These are phyloP conservation scores for Drosophila longiperda DNA, from an alignment of 2,888 invertebrate species.

Conservation along the genomic window DNA sequence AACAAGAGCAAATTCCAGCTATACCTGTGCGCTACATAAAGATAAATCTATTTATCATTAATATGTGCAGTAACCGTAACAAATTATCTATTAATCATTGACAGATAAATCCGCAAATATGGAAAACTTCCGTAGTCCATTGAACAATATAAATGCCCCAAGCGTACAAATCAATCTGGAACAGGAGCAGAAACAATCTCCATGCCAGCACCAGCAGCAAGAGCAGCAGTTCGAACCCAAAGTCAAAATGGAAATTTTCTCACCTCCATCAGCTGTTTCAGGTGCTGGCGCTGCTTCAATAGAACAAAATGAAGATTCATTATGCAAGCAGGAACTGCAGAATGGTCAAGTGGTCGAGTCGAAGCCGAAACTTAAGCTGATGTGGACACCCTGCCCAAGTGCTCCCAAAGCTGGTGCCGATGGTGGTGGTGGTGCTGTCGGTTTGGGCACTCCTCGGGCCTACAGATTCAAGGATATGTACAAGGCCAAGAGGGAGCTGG, in stretches of 20 bases:
- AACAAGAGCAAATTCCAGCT: neutral
- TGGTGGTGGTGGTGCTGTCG: neutral
- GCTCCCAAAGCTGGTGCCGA: neutral
- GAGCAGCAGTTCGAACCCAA: neutral
- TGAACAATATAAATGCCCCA: constrained; percentile 38
- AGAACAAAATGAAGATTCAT: neutral
- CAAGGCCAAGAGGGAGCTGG: constrained; percentile 71
- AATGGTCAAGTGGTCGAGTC: neutral
- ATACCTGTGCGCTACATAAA: neutral
- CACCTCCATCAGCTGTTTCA: neutral
- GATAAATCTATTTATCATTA: neutral
- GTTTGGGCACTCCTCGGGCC: constrained; percentile 51
- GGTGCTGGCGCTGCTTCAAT: neutral
- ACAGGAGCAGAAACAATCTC: neutral
- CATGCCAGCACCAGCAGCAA: neutral
- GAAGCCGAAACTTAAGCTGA: constrained; percentile 3
- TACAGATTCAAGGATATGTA: constrained; percentile 80
- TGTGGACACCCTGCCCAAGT: constrained; percentile 15
- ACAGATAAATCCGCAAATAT: constrained; percentile 28
- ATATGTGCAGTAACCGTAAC: neutral
- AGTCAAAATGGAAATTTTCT: neutral
- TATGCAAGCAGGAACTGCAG: neutral
- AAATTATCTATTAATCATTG: constrained; percentile 25
- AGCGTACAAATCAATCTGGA: constrained; percentile 24
- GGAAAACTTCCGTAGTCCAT: constrained; percentile 21